Conservation (phyloP, 1,140 invertebrate genomes). For the Homalodisca vitripennis region DNA sequence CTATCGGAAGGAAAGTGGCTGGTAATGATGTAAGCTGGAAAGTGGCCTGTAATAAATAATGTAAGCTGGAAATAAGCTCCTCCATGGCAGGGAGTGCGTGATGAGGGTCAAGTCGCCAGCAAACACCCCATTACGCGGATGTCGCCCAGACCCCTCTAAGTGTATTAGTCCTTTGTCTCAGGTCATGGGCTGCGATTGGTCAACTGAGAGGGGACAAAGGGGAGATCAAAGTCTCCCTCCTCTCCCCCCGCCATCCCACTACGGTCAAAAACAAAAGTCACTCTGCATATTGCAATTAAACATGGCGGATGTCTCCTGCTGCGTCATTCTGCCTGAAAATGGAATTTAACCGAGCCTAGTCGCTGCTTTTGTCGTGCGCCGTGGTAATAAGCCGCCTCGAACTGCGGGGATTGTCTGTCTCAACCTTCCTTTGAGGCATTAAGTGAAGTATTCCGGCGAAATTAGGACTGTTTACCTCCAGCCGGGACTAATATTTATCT, state of each 20-base stretch:
- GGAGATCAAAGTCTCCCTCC: background rate
- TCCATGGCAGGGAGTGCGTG: background rate
- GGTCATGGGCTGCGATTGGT: constrained; percentile 9
- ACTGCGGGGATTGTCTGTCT: too few relatives aligned
- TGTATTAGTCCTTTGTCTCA: constrained; percentile 11
- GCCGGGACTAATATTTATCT: too few relatives aligned
- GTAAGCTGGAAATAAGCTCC: too few relatives aligned
- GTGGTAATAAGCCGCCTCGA: background rate
- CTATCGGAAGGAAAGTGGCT: too few relatives aligned
- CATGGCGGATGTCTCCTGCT: constrained; percentile 21
- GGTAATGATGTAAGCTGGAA: too few relatives aligned
- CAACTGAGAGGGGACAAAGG: constrained; percentile 7
- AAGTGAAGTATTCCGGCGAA: too few relatives aligned
- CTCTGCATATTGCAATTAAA: constrained; percentile 25
- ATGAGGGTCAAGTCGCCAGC: background rate
- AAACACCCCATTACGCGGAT: background rate
- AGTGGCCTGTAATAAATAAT: too few relatives aligned
- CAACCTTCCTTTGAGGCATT: too few relatives aligned
- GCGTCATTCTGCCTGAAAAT: constrained; percentile 6
- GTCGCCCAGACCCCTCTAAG: background rate
- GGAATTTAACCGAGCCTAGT: background rate
- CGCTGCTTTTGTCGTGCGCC: constrained; percentile 5
- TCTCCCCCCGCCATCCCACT: too few relatives aligned
- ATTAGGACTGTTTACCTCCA: too few relatives aligned
- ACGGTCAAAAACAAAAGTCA: constrained; percentile 26